Percentiles rank a stretch among this genome's conserved stretches.
Conservation (phyloP, 2,888 invertebrate species). For the Nineta flava region DNA sequence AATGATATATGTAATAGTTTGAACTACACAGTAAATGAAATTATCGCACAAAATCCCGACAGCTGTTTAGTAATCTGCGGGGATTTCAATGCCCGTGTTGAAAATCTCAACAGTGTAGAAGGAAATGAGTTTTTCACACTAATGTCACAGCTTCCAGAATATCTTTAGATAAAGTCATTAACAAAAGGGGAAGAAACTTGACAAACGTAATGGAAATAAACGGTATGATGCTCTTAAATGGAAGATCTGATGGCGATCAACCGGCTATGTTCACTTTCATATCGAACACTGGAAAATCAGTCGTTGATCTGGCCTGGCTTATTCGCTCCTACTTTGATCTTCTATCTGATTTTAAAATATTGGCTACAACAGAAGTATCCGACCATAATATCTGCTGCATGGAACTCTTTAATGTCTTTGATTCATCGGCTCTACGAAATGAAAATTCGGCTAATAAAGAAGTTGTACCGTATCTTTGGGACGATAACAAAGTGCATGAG, state of each 20-base stretch:
- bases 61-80: neutral
- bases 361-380: neutral
- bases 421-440: neutral
- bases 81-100: neutral
- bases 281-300: neutral
- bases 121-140: neutral
- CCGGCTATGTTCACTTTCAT: neutral
- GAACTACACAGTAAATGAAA: neutral
- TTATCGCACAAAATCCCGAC: neutral
- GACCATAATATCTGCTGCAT: neutral
- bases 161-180: neutral
- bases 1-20: neutral
- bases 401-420: neutral
- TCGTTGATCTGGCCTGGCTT: neutral
- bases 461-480: neutral
- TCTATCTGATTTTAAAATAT: neutral
- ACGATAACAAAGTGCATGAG: neutral
- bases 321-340: neutral
- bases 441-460: neutral
- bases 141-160: neutral
- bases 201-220: neutral
- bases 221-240: neutral
- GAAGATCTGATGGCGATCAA: neutral
- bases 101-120: neutral
- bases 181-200: neutral